These are phyloP conservation scores for Eurystomus gularis DNA, from an alignment of 2,113 vertebrate species.

Conservation along the genomic window DNA sequence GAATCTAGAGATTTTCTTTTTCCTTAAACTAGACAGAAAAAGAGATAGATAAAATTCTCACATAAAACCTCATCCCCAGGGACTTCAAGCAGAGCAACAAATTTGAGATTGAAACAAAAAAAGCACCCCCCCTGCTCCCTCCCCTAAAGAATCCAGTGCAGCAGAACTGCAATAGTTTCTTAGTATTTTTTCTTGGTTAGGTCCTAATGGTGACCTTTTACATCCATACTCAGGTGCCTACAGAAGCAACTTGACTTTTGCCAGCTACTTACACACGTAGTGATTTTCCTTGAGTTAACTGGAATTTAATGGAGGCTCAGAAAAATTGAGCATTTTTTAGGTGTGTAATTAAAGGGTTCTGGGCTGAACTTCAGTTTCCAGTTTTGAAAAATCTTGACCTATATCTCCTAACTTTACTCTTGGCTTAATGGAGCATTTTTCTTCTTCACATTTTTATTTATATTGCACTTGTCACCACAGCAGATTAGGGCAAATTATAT, in stretches of 20 bases:
- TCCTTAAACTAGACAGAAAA: neutral
- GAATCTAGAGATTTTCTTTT: neutral
- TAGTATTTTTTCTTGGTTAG: neutral
- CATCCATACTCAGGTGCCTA: neutral
- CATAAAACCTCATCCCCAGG: neutral
- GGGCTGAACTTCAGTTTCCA: neutral
- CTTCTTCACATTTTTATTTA: constrained; percentile 20
- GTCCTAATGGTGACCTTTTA: neutral
- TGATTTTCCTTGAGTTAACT: neutral
- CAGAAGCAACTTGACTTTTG: neutral
- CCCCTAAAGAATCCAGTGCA: neutral
- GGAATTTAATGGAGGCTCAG: neutral
- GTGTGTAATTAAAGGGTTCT: neutral
- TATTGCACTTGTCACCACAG: neutral
- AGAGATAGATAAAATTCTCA: neutral
- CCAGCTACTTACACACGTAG: neutral
- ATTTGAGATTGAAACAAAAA: neutral
- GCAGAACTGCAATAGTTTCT: neutral
- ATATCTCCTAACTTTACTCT: neutral
- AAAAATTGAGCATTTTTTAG: neutral
- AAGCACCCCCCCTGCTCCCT: neutral
- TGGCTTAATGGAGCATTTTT: neutral
- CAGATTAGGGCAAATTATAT: neutral
- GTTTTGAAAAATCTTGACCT: neutral
- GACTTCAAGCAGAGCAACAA: neutral